Evolutionary conservation across 92 coral and sea anemone species (phyloP), one percentile per base, ranked within the genome.

Genomic region (Heteractis magnifica): DNA sequence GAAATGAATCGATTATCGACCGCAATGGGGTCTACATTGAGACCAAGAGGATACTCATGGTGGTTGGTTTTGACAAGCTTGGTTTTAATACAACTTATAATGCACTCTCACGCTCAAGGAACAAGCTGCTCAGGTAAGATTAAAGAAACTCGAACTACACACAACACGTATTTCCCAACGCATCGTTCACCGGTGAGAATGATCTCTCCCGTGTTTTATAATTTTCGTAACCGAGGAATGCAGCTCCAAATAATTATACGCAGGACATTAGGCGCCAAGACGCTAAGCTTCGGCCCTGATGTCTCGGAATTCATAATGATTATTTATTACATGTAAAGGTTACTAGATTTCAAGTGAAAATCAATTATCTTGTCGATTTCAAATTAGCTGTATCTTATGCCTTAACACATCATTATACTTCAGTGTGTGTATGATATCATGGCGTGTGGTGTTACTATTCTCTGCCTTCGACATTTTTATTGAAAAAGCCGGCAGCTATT

Each of bases 401-500:
- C 64, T 56, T 51, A 68, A 55, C 72, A 74, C 64, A 68, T 21
- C 70, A 71, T 82, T 49, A 41, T 51, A 52, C 34, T 80, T 60
- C 23, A 62, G 58, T 80, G 64, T 75, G 71, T 7, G 79, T 56
- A 75, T 76, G 77, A 51, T 78, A 72, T 6, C 88, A 71, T 85
- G 20, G 88, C 88, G 88, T 85, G 88, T 85, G 88, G 88, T 78
- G 71, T 49, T 18, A 6, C 75, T 77, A 19, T 26, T 34, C 72
- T 73, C 26, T 60, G 49, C 59, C 13, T 64, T 44, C 23, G 23
- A 71, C 70, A 62, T 62, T 62, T 62, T n/a, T 65, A 76, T 56
- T 65, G 10, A 23, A 15, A 41, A 64, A 68, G 71, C 14, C 75
- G 78, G 19, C 74, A 21, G 78, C 83, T 85, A 77, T 85, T 85